These are phyloP conservation scores for Macaca nemestrina DNA, from an alignment of 2,113 vertebrate genomes.

Conservation along the genomic window DNA sequence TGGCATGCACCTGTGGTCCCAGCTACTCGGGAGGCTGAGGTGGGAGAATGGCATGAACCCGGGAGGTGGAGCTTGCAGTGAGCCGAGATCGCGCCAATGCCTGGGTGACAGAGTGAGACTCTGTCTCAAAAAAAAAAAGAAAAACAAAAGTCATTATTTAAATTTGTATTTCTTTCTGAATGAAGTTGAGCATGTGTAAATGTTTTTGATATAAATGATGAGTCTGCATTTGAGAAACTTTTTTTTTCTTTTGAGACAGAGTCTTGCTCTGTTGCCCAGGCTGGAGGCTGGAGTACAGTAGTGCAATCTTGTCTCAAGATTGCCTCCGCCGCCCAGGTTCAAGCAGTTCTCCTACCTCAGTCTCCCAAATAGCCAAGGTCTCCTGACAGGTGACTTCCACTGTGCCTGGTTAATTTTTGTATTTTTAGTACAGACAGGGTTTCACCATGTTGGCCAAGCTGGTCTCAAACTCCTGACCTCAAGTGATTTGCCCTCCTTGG, in stretches of 20 bases:
- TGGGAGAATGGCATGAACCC: too few species aligned
- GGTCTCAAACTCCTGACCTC: background rate
- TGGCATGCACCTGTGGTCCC: too few species aligned
- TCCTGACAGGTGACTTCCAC: background rate
- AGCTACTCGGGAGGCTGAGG: too few species aligned
- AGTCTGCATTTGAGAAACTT: background rate
- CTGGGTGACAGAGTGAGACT: too few species aligned
- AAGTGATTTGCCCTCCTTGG: background rate
- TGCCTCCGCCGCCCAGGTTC: background rate
- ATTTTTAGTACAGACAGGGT: background rate
- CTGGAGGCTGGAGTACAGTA: background rate
- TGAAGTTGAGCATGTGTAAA: background rate
- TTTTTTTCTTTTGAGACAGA: background rate
- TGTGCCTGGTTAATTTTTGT: background rate
- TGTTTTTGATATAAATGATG: background rate
- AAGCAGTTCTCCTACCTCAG: background rate
- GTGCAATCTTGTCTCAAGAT: background rate
- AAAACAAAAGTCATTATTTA: background rate
- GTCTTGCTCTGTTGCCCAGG: background rate
- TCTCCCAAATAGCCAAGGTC: background rate
- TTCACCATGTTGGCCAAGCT: background rate
- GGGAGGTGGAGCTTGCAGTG: too few species aligned
- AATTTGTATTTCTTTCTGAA: conserved; percentile 18
- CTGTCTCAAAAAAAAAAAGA: too few species aligned
- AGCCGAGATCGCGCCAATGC: too few species aligned